Percentiles rank a stretch among this genome's conserved stretches.
phyloP scores from a whole-genome alignment of 2,797 vertebrate species.

The Chromis chromis region DNA sequence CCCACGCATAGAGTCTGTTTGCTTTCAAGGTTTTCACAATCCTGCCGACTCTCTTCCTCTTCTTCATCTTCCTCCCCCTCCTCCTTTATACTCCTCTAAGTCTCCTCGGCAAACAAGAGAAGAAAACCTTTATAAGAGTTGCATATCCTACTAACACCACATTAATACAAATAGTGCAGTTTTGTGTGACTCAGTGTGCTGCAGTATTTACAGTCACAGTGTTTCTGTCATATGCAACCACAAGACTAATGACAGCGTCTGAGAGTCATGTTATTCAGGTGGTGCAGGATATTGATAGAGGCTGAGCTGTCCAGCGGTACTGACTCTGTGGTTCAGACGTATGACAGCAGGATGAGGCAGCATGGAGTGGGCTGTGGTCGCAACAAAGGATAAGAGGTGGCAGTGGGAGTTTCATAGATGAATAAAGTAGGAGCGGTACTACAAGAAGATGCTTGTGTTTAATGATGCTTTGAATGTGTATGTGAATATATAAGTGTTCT shows the following conservation, averaged over 20 bases:
- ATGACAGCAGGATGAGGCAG: slow-evolving; percentile 66
- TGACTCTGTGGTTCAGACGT: slow-evolving; percentile 53
- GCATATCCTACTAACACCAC: slow-evolving; percentile 6
- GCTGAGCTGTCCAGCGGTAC: slow-evolving; percentile 51
- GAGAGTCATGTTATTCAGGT: slow-evolving; percentile 51
- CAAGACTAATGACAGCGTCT: slow-evolving; percentile 30
- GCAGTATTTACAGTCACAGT: background rate
- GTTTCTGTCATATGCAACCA: slow-evolving; percentile 48
- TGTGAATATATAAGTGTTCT: too few relatives aligned
- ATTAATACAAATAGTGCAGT: slow-evolving; percentile 1
- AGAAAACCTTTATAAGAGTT: slow-evolving; percentile 14
- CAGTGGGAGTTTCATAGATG: slow-evolving; percentile 42
- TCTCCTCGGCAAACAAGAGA: slow-evolving; percentile 33
- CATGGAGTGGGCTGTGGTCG: slow-evolving; percentile 52
- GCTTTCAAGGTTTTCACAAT: slow-evolving; percentile 48
- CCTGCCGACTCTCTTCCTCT: slow-evolving; percentile 37
- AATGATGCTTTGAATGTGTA: background rate
- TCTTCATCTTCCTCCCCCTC: slow-evolving; percentile 16
- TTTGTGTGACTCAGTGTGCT: slow-evolving; percentile 10
- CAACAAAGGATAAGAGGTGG: slow-evolving; percentile 37
- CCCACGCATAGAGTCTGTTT: slow-evolving; percentile 62
- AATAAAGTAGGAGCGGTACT: slow-evolving; percentile 30
- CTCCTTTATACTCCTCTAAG: slow-evolving; percentile 10
- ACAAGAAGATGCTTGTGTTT: background rate
- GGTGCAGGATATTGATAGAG: slow-evolving; percentile 38